These are phyloP conservation scores for Daktulosphaira vitifoliae DNA, from an alignment of 1,140 invertebrate genomes.

Conservation along the genomic window DNA sequence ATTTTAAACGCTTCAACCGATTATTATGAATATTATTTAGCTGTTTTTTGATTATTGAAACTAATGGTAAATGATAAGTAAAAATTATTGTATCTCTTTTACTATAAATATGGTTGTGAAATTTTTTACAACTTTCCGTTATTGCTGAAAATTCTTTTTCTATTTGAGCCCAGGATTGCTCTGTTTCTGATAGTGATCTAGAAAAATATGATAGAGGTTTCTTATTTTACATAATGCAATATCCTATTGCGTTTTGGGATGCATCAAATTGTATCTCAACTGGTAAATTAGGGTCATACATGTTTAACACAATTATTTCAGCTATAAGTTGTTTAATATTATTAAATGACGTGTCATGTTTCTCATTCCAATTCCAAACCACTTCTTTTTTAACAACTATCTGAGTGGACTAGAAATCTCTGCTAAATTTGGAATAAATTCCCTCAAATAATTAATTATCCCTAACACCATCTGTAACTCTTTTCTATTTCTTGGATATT, in stretches of 20 bases:
- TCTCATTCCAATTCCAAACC: constrained; percentile 34
- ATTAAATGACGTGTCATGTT: constrained; percentile 35
- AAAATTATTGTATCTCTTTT: constrained; percentile 36
- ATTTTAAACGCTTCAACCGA: constrained; percentile 44
- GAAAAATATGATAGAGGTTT: constrained; percentile 43
- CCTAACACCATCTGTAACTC: constrained; percentile 42
- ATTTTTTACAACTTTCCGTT: constrained; percentile 38
- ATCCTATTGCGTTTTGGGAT: constrained; percentile 38
- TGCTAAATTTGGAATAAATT: constrained; percentile 38
- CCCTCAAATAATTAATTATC: constrained; percentile 41
- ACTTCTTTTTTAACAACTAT: constrained; percentile 35
- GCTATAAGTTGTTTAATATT: constrained; percentile 37
- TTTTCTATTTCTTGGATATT: constrained; percentile 39
- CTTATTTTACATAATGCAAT: constrained; percentile 39
- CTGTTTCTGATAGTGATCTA: constrained; percentile 40
- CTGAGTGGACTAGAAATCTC: constrained; percentile 34
- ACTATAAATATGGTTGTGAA: constrained; percentile 41
- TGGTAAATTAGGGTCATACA: constrained; percentile 37
- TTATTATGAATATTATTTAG: constrained; percentile 36
- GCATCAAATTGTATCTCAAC: constrained; percentile 40
- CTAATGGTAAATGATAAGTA: constrained; percentile 44
- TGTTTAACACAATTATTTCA: constrained; percentile 35
- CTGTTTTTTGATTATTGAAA: constrained; percentile 38
- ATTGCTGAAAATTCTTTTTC: constrained; percentile 42
- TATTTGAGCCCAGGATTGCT: constrained; percentile 41